Conservation (phyloP, 2,797 vertebrate species). For the Pangasius mekongensis region DNA sequence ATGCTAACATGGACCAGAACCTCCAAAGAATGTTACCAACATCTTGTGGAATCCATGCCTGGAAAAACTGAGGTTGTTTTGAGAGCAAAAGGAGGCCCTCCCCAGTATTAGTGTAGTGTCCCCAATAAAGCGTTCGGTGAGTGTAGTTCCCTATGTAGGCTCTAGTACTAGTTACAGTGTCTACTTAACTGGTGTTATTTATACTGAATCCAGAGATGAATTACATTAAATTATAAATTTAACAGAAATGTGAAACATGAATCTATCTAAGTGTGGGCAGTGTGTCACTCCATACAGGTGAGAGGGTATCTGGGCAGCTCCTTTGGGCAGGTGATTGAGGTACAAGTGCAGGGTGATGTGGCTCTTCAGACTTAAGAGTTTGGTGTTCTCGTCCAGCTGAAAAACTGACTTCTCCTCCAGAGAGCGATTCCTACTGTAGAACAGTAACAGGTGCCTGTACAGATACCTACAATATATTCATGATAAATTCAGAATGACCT, state of each 20-base stretch:
- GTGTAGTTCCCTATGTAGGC: background rate
- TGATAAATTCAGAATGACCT: constrained; percentile 6
- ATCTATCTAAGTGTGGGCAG: background rate
- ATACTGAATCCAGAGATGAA: background rate
- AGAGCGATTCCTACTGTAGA: constrained; percentile 82
- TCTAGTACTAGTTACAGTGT: background rate
- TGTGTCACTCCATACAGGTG: constrained; percentile 77
- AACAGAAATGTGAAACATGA: background rate
- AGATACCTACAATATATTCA: constrained; percentile 82
- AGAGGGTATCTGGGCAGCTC: constrained; percentile 83
- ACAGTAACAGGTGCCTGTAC: constrained; percentile 90
- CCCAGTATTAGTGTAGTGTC: background rate
- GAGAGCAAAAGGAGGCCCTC: background rate
- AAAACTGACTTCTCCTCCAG: constrained; percentile 87
- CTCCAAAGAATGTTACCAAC: background rate
- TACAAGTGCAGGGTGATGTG: constrained; percentile 85
- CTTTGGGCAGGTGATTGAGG: constrained; percentile 91
- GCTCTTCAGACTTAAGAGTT: constrained; percentile 84
- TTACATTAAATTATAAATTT: background rate
- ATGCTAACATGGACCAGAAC: background rate
- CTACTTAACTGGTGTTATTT: background rate
- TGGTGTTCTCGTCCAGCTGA: constrained; percentile 74
- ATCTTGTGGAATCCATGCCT: background rate
- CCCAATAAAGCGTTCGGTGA: background rate
- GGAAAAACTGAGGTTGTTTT: background rate